These are phyloP conservation scores for Sesamia nonagrioides DNA, from an alignment of 1,140 invertebrate genomes.

Conservation along the genomic window DNA sequence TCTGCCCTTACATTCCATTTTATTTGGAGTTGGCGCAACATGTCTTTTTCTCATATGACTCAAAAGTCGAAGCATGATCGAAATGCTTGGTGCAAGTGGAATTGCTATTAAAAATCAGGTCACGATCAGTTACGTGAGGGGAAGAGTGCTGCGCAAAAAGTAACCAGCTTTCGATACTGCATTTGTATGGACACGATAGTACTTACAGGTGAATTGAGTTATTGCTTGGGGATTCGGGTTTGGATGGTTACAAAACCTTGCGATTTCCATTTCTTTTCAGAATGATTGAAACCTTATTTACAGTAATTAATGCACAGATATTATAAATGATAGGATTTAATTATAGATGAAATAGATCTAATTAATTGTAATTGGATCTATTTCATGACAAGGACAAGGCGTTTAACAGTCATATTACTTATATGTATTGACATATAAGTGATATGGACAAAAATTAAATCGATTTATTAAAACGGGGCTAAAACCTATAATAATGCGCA, in stretches of 20 bases:
- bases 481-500: constrained; percentile 2
- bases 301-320: not conserved
- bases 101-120: not conserved
- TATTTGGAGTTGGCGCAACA: not conserved
- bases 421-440: too few relatives aligned
- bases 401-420: too few relatives aligned
- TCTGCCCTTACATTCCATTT: too few relatives aligned
- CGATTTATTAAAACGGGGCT: not conserved
- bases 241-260: not conserved
- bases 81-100: constrained; percentile 15
- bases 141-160: constrained; percentile 30
- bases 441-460: not conserved
- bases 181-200: not conserved
- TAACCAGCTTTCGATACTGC: not conserved
- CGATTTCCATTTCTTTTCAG: not conserved
- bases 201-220: not conserved
- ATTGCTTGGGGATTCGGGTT: not conserved
- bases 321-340: too few relatives aligned
- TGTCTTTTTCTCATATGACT: too few relatives aligned
- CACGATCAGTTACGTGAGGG: constrained; percentile 12
- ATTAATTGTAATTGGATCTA: too few relatives aligned
- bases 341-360: not conserved
- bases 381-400: too few relatives aligned
- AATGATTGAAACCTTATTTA: not conserved
- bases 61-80: constrained; percentile 10